Base-by-base conservation (phyloP, 1,140 invertebrate genomes). In the Lamellibrachia luymesi region DNA sequence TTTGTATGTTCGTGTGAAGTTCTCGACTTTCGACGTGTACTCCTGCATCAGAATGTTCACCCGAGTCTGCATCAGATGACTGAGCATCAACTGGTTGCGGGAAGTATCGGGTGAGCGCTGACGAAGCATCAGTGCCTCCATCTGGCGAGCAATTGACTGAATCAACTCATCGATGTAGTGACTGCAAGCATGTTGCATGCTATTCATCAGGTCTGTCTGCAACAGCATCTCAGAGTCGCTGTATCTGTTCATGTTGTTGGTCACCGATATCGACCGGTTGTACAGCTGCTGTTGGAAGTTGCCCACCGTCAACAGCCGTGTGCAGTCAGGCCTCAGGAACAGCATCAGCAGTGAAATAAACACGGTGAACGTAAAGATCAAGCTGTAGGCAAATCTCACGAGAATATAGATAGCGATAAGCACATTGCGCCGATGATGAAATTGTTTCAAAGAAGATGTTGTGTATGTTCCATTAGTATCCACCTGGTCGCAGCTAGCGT, bases 291-390 rank as follows among this genome's bases (percentile, higher is more conserved):
- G n/a, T 80, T 94, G 93, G 91, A 93, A 94, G 8, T 10, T 52
- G 25, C 27, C 92, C 50, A 94, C 8, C 10, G 92, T 90, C 7
- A 90, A 50, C 10, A 94, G 38, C 51, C 91, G 50, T 8, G n/a
- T 27, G n/a, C 93, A 92, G 89, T 94, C 91, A 38, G 27, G 22
- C 50, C 51, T 8, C 49, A 93, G 10, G 50, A 93, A 93, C 22
- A 93, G 80, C 52, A 93, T 80, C n/a, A 94, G 38, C 50, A 94
- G 51, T 6, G 93, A 56, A 51, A 94, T 92, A 50, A 94, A 93
- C 8, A 94, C 92, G 13, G 93, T 94, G 80, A 94, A 94, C 2
- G 93, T 94, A 89, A 94, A 94, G 2, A 91, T n/a, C 90, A 94
- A 51, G 64, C 91, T 94, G 64, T 94, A 94, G 25, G 92, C 50